Percentiles rank a stretch among this genome's conserved stretches.
Conservation (phyloP, 2,888 invertebrate species). For the Tetramorium bicarinatum region DNA sequence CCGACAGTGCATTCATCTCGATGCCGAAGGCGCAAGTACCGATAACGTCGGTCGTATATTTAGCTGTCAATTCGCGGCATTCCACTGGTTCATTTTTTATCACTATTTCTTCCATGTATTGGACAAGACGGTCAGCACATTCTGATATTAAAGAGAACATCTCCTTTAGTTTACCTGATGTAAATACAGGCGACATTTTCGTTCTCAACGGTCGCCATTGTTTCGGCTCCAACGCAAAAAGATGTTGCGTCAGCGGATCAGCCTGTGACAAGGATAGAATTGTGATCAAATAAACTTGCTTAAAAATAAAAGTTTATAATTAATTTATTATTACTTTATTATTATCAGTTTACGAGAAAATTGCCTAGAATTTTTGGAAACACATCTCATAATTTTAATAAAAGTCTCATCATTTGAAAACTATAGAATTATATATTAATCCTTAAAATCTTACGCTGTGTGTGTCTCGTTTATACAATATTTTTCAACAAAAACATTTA, state of each 20-base stretch:
- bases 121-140: conserved; percentile 81
- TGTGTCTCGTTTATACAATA: no score
- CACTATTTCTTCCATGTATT: conserved; percentile 72
- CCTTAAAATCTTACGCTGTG: no score
- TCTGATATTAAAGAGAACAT: conserved; percentile 85
- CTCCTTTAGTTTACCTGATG: conserved; percentile 86
- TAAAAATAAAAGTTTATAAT: no score
- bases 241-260: conserved; percentile 33
- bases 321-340: no score
- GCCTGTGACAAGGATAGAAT: neutral
- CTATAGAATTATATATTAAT: no score
- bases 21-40: conserved; percentile 86
- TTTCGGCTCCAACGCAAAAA: conserved; percentile 83
- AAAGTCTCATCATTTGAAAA: no score
- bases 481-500: no score
- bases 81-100: conserved; percentile 8
- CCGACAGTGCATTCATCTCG: conserved; percentile 83
- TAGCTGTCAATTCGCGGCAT: conserved; percentile 80
- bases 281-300: neutral
- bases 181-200: conserved; percentile 86
- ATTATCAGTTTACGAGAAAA: no score
- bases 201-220: conserved; percentile 86
- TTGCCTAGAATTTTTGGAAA: no score
- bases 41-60: conserved; percentile 86
- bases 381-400: no score